Conservation (phyloP, 2,113 vertebrate genomes). For the Indicator indicator region DNA sequence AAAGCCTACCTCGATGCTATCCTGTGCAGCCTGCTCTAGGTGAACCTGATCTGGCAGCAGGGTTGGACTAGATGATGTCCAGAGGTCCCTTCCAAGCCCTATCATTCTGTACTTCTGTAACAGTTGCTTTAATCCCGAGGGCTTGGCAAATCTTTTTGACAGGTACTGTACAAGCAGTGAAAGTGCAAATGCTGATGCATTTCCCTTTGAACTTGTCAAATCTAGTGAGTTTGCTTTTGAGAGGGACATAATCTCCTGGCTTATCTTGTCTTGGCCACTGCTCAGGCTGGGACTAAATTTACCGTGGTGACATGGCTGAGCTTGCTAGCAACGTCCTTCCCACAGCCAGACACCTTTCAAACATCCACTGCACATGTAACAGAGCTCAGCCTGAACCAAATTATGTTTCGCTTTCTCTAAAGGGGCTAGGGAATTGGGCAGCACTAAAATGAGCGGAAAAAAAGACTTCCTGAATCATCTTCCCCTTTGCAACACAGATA, state of each 20-base stretch:
- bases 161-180: neutral
- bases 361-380: fast-evolving
- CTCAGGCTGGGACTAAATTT: neutral
- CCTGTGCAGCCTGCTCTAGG: too few relatives aligned
- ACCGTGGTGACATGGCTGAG: too few relatives aligned
- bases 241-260: neutral
- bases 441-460: neutral
- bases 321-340: fast-evolving
- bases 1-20: too few relatives aligned
- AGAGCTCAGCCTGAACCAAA: neutral
- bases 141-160: neutral
- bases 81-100: too few relatives aligned
- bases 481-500: neutral
- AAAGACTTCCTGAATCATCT: neutral
- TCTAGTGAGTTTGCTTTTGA: neutral
- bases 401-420: neutral
- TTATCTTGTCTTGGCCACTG: neutral
- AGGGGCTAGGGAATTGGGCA: neutral
- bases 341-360: neutral
- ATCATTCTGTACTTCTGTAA: neutral
- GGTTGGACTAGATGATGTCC: too few relatives aligned
- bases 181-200: neutral
- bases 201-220: neutral
- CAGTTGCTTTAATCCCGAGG: neutral
- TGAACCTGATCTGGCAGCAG: too few relatives aligned